Percentiles rank a stretch among this genome's conserved stretches.
Evolutionary conservation across 2,797 vertebrate species (phyloP).

Genomic region (Eptatretus atami): DNA sequence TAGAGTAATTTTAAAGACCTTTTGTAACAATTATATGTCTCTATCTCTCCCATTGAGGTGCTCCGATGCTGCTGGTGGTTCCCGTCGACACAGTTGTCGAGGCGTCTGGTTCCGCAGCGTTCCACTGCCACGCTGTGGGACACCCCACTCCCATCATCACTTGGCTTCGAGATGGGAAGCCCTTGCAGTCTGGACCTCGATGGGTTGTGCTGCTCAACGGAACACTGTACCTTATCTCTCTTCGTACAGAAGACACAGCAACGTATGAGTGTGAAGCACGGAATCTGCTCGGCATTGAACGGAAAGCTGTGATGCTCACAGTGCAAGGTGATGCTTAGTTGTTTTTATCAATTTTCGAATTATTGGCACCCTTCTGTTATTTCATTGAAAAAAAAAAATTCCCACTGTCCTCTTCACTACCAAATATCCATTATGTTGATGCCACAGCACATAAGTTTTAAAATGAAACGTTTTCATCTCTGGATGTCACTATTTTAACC

Average conservation of each 20-base stretch:
- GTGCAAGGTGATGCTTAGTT: slow-evolving; percentile 26
- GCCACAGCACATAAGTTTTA: no score
- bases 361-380: no score
- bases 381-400: no score
- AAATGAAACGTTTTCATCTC: no score
- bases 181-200: slow-evolving; percentile 19
- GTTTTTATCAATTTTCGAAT: no score
- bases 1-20: neutral
- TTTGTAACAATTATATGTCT: no score
- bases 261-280: slow-evolving; percentile 67
- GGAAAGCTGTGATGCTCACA: slow-evolving; percentile 27
- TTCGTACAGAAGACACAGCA: slow-evolving; percentile 44
- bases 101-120: slow-evolving; percentile 28
- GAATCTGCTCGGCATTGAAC: slow-evolving; percentile 47
- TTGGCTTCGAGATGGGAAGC: slow-evolving; percentile 37
- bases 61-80: slow-evolving; percentile 33
- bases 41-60: slow-evolving; percentile 18
- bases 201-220: slow-evolving; percentile 27
- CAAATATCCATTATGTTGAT: no score
- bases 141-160: slow-evolving; percentile 33
- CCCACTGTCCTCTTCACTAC: no score
- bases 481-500: no score
- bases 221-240: slow-evolving; percentile 28
- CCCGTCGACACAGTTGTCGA: slow-evolving; percentile 29
- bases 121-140: slow-evolving; percentile 50